These are phyloP conservation scores for Raphicerus campestris DNA, from an alignment of 2,113 vertebrate species.

Conservation along the genomic window DNA sequence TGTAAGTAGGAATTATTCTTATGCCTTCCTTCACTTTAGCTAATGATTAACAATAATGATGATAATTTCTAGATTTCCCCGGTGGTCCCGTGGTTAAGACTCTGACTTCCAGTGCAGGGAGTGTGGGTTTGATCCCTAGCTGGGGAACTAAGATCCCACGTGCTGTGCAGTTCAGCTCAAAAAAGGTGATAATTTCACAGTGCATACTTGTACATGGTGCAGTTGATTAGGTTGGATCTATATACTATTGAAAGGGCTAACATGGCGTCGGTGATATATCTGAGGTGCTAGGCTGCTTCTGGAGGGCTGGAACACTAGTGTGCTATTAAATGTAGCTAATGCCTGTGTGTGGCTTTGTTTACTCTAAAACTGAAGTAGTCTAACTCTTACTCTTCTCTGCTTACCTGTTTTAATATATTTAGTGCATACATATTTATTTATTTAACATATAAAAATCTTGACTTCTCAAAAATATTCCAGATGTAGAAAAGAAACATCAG, in stretches of 20 bases:
- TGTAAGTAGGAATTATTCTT: neutral
- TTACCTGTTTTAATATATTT: neutral
- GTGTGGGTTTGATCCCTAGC: neutral
- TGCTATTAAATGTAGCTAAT: neutral
- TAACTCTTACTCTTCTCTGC: neutral
- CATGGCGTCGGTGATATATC: neutral
- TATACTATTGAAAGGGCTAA: neutral
- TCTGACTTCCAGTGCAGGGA: neutral
- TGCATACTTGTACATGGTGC: neutral
- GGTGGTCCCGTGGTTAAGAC: neutral
- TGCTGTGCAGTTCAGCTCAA: fast-evolving
- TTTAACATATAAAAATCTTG: neutral
- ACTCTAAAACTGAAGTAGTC: neutral
- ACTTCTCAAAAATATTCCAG: neutral
- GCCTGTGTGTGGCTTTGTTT: neutral
- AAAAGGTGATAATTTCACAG: neutral
- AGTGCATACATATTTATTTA: neutral
- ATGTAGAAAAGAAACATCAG: neutral
- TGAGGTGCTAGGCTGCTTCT: neutral
- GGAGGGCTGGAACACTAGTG: neutral
- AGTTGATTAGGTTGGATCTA: neutral
- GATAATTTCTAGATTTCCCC: neutral
- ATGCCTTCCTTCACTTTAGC: neutral
- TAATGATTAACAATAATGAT: neutral
- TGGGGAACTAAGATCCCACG: neutral